Evolutionary conservation across 1,140 invertebrate species (phyloP).

Genomic region (Drosophila sproati): DNA sequence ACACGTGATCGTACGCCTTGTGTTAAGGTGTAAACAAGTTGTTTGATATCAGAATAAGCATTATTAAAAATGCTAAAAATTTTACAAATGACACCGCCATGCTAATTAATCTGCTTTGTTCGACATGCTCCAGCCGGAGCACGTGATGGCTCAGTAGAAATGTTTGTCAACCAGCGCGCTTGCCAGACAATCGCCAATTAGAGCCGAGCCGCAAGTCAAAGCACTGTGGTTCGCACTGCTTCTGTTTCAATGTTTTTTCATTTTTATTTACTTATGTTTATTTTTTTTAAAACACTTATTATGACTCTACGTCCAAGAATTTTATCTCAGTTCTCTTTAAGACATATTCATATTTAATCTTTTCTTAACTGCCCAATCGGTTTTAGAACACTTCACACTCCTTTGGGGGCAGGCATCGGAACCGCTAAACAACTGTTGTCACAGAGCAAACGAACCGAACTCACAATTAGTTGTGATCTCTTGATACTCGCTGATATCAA

Average conservation of each 20-base stretch:
- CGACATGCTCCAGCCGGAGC: slow-evolving; percentile 41
- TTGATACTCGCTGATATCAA: slow-evolving; percentile 66
- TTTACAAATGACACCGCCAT: slow-evolving; percentile 62
- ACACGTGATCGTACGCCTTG: slow-evolving; percentile 11
- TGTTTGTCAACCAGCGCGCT: slow-evolving; percentile 64
- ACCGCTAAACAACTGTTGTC: slow-evolving; percentile 12
- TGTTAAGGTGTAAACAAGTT: slow-evolving; percentile 29
- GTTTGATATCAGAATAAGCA: slow-evolving; percentile 38
- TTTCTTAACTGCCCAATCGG: too few species aligned
- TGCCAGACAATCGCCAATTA: slow-evolving; percentile 74
- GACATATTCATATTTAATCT: too few species aligned
- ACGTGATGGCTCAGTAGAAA: slow-evolving; percentile 66
- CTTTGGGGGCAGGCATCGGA: slow-evolving; percentile 5
- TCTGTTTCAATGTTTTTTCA: too few species aligned
- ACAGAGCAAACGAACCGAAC: slow-evolving; percentile 8
- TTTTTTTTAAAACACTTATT: too few species aligned
- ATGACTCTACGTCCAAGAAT: too few species aligned
- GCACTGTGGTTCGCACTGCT: slow-evolving; percentile 8
- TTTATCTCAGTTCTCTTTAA: too few species aligned
- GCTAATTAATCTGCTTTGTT: slow-evolving; percentile 78
- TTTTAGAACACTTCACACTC: background rate
- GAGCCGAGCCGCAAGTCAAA: slow-evolving; percentile 32
- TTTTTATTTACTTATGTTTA: too few species aligned
- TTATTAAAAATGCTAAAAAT: slow-evolving; percentile 31
- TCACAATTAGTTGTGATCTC: slow-evolving; percentile 35